phyloP scores from a whole-genome alignment of 2,797 vertebrate species.

The Morelia viridis region DNA sequence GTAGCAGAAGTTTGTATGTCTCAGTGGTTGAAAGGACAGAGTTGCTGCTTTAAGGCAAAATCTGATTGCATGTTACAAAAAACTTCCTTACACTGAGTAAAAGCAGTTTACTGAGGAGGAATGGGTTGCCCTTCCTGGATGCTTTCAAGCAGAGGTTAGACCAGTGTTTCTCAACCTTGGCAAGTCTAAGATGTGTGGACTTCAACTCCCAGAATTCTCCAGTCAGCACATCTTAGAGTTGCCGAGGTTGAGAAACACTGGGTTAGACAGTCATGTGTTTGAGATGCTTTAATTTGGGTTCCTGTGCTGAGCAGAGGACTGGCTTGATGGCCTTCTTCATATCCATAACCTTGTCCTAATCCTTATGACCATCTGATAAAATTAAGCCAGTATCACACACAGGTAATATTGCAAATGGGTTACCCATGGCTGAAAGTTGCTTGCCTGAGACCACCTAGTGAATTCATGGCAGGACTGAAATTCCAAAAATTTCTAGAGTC shows the following conservation, averaged over 20 bases:
- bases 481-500: background rate
- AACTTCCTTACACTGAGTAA: background rate
- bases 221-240: no score
- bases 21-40: slow-evolving; percentile 59
- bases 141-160: background rate
- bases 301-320: background rate
- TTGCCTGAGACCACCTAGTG: background rate
- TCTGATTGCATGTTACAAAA: background rate
- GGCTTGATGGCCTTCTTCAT: background rate
- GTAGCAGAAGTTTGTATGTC: slow-evolving; percentile 69
- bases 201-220: no score
- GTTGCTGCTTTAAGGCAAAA: background rate
- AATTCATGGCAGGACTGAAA: background rate
- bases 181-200: no score
- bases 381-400: background rate
- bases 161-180: no score
- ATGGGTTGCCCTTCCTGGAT: background rate
- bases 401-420: background rate
- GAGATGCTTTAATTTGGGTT: background rate
- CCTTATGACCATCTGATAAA: background rate
- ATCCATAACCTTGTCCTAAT: background rate
- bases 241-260: no score
- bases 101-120: background rate
- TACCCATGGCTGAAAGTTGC: background rate
- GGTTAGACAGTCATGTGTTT: background rate